Evolutionary conservation across 1,140 invertebrate genomes (phyloP), one percentile per base, ranked within the genome.

Genomic region (Heterodera carotae): DNA sequence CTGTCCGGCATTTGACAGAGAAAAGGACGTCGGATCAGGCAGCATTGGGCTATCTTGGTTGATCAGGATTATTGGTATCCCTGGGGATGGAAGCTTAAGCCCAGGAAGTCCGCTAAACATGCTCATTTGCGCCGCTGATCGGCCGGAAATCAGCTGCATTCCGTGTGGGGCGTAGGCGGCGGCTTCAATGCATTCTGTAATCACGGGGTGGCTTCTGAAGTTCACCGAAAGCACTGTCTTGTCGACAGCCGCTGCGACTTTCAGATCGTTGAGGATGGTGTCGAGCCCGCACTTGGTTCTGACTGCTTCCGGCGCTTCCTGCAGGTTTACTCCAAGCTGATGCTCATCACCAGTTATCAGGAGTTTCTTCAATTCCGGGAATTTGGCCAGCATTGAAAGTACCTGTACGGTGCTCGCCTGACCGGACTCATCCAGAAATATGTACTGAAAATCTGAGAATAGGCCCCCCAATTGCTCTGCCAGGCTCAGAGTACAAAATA

Each of bases 11-110:
- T 67, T 67, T 25, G 64, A 34, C 36, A 18, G 31, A 5, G 64
- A 67, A 36, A 67, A 67, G 31, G 64, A 67, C 4, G 64, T 67
- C 15, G 64, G 64, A 67, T 67, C 64, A 15, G 31, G 64, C 31
- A 22, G 15, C 64, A 67, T 67, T 18, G 64, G 64, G 0, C 18
- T 18, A 5, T 31, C 36, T 7, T 67, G 64, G 3, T 67, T 31
- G 64, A 67, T 67, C 15, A 67, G 64, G 31, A 67, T 36, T 18
- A 67, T 4, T 3, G 64, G 64, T 5, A 36, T 34, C 18, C 36
- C 36, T 36, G 18, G 31, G 1, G 18, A 25, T 67, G 64, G 64
- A 6, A 67, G n/a, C 36, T 25, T 67, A 7, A 67, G 15, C 18
- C 31, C 31, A 1, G 64, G 15, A 3, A 22, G 15, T 34, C 15